Base-by-base conservation (phyloP, 1,140 invertebrate genomes). In the Solen grandis region DNA sequence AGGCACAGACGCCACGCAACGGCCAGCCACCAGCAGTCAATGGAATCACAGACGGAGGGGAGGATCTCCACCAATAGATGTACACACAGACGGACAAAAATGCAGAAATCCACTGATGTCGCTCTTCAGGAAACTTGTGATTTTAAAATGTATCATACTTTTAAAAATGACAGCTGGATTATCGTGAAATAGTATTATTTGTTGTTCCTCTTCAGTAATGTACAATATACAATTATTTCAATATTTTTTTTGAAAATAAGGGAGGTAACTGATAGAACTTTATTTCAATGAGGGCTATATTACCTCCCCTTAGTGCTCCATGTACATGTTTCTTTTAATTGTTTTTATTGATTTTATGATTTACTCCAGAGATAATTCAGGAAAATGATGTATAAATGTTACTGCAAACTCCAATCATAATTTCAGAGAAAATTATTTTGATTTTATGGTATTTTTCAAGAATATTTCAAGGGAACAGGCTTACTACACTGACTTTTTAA, bases 1-100 rank as follows among this genome's bases (percentile, higher is more conserved):
- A 98, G 83, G 95, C 95, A n/a, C 86, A 75, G n/a, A 84, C 87
- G 3, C 86, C 87, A 19, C 76, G 65, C 5, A 73, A 83, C 46
- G 82, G 85, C 62, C 80, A 81, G 8, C 22, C 41, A 35, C 52
- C 63, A 1, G 16, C 59, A 62, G 31, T 62, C 3, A 62, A 62
- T 25, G 25, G 31, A 19, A 3, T 13, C 31, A 33, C n/a, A 29
- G 3, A 3, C 19, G 59, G 31, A 19, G 25, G 31, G 59, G 25
- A 62, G 16, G 59, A 62, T 62, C 16, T 19, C 19, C 31, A 62
- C n/a, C 27, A 62, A 33, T 8, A 19, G 19, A 22, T 19, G 52
- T 25, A 54, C 52, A 13, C n/a, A 25, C 2, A 19, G 2, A 25
- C 52, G 27, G 27, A 25, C 52, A 19, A 54, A 4, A 8, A 19